phyloP scores from a whole-genome alignment of 2,797 vertebrate genomes.

The Rachycentron canadum region DNA sequence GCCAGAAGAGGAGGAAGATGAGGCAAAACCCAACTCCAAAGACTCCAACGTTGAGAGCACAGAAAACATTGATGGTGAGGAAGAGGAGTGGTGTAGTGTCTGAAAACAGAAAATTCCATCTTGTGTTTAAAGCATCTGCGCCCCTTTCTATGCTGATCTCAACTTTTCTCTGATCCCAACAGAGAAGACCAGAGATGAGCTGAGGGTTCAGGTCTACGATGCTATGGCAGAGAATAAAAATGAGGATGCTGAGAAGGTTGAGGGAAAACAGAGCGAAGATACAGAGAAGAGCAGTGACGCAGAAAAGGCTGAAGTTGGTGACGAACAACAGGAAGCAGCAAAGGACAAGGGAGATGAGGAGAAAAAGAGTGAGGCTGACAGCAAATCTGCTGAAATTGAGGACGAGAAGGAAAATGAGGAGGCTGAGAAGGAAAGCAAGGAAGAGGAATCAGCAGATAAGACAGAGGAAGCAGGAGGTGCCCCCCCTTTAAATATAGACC shows the following conservation, averaged over 20 bases:
- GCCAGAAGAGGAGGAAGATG: slow-evolving; percentile 91
- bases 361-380: not conserved
- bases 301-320: not conserved
- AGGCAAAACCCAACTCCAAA: slow-evolving; percentile 86
- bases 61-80: slow-evolving; percentile 90
- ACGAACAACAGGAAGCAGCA: not conserved
- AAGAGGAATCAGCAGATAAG: slow-evolving; percentile 15
- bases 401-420: slow-evolving; percentile 32
- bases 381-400: not conserved
- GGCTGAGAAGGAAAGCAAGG: slow-evolving; percentile 24
- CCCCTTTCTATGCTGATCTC: not conserved
- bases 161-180: slow-evolving; percentile 25
- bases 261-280: slow-evolving; percentile 16
- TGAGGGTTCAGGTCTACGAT: slow-evolving; percentile 96
- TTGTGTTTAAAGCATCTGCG: not conserved
- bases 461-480: slow-evolving; percentile 61
- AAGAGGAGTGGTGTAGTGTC: slow-evolving; percentile 73
- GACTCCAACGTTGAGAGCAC: slow-evolving; percentile 89
- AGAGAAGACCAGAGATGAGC: slow-evolving; percentile 96
- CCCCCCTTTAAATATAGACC: not conserved
- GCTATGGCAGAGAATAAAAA: slow-evolving; percentile 91
- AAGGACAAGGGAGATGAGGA: not conserved
- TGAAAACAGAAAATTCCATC: accelerated
- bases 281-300: slow-evolving; percentile 52
- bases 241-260: slow-evolving; percentile 8